Evolutionary conservation across 2,888 invertebrate genomes (phyloP).

Genomic region (Patella pellucida): DNA sequence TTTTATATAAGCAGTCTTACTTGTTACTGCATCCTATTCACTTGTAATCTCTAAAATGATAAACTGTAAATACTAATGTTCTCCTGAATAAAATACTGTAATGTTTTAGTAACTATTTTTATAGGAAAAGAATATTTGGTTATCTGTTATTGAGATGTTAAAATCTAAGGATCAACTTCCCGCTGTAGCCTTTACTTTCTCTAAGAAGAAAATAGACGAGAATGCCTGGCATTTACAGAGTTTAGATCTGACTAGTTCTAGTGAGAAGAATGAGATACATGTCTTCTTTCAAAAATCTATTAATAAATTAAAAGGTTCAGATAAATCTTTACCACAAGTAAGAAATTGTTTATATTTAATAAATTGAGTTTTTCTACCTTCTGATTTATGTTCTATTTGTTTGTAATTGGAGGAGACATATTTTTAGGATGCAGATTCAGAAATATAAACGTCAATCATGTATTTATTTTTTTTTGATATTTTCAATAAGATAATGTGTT

Average conservation of each 20-base stretch:
- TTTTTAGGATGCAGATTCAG: no score
- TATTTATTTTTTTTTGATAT: no score
- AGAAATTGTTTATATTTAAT: neutral
- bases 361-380: no score
- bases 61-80: no score
- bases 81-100: no score
- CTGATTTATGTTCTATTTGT: no score
- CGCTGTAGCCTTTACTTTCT: conserved; percentile 93
- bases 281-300: conserved; percentile 90
- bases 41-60: no score
- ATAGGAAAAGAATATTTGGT: conserved; percentile 78
- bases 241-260: conserved; percentile 83
- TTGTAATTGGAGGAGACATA: no score
- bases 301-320: conserved; percentile 85
- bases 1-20: no score
- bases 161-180: conserved; percentile 87
- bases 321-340: conserved; percentile 89
- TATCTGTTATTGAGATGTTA: conserved; percentile 81
- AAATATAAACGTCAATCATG: no score
- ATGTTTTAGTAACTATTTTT: conserved; percentile 24
- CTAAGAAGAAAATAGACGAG: conserved; percentile 83
- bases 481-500: no score
- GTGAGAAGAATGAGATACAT: conserved; percentile 87
- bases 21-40: no score
- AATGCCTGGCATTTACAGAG: conserved; percentile 76